Base-by-base conservation (phyloP, 1,140 invertebrate genomes). In the Akabosia matsudoensis region DNA sequence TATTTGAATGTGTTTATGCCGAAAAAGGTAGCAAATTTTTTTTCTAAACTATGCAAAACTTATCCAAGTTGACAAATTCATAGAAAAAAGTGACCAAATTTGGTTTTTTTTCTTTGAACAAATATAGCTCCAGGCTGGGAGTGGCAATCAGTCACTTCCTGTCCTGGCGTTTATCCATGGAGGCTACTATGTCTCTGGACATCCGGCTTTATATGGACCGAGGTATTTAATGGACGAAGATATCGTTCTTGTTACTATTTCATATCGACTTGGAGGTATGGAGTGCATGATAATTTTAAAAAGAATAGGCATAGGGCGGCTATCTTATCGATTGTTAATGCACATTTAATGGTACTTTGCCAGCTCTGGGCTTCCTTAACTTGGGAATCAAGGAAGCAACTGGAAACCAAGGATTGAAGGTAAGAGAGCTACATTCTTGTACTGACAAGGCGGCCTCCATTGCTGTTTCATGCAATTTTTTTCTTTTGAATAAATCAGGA, bases 1-100 rank as follows among this genome's bases (percentile, higher is more conserved):
- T 51, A 37, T 28, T 22, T 72, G 45, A 72, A 72, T 28, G 70
- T 72, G 3, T 72, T 37, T 22, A 72, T 28, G 37, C 70, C 70
- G 7, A 14, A 30, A 28, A 67, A 67, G 61, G 61, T 67, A 22
- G 7, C 24, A 45, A 45, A 45, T n/a, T n/a, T n/a, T n/a, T n/a
- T n/a, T n/a, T n/a, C n/a, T n/a, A n/a, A n/a, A n/a, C n/a, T n/a
- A n/a, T n/a, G n/a, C n/a, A n/a, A n/a, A n/a, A n/a, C n/a, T n/a
- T n/a, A n/a, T n/a, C n/a, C n/a, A n/a, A n/a, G n/a, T n/a, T n/a
- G n/a, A n/a, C n/a, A 51, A 51, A 51, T 61, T 7, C n/a, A 7
- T 61, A 61, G 4, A 24, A 61, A 61, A 10, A 10, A 22, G 14
- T 61, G 54, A 24, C 54, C 4, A 24, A 22, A 10, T 16, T 16